Conservation (phyloP, 2,113 vertebrate genomes). For the Dascyllus trimaculatus region DNA sequence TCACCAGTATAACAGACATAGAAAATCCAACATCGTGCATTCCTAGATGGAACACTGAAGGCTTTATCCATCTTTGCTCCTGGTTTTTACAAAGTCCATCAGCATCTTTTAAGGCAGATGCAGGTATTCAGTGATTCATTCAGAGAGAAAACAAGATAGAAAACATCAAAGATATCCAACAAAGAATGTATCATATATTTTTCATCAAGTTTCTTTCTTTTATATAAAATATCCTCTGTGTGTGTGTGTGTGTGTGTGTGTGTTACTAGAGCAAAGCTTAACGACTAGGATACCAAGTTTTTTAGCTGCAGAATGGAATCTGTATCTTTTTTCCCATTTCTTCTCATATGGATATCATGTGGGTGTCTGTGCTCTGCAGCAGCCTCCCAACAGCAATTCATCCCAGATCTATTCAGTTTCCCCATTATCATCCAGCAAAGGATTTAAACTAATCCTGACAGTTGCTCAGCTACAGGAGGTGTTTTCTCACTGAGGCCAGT, state of each 20-base stretch:
- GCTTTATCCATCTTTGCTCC: background rate
- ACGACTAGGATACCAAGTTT: background rate
- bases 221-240: no score
- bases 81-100: background rate
- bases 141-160: background rate
- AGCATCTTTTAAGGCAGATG: conserved; percentile 15
- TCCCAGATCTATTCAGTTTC: conserved; percentile 46
- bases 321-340: background rate
- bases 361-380: conserved; percentile 29
- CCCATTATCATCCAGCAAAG: conserved; percentile 52
- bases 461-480: conserved; percentile 71
- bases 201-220: no score
- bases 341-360: conserved; percentile 9
- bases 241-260: no score
- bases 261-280: background rate
- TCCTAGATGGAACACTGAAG: background rate
- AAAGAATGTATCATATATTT: no score
- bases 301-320: background rate
- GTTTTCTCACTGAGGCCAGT: conserved; percentile 64
- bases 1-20: no score
- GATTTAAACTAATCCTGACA: conserved; percentile 77
- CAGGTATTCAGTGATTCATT: background rate
- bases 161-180: background rate
- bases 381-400: conserved; percentile 41
- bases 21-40: no score